These are phyloP conservation scores for Serilophus lunatus DNA, from an alignment of 2,113 vertebrate genomes.

Conservation along the genomic window DNA sequence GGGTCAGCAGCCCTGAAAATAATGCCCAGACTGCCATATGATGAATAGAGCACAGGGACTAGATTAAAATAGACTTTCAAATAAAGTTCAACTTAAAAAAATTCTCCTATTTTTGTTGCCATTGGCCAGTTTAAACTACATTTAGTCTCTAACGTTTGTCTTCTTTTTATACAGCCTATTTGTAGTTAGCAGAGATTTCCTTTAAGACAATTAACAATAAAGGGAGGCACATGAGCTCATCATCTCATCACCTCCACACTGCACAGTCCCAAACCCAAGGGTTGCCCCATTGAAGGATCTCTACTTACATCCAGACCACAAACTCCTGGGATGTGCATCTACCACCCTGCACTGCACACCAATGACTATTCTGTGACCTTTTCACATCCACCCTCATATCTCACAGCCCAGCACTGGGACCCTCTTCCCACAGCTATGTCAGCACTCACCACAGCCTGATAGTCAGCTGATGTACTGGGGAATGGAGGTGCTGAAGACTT, in stretches of 20 bases:
- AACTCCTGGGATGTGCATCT: background rate
- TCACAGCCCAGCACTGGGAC: background rate
- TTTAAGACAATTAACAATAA: background rate
- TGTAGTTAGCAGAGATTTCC: background rate
- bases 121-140: background rate
- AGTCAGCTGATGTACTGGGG: background rate
- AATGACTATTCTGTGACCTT: background rate
- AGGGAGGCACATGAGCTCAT: background rate
- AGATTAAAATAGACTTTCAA: background rate
- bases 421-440: background rate
- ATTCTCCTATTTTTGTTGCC: background rate
- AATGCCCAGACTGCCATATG: background rate
- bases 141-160: background rate
- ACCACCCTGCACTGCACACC: rapidly evolving
- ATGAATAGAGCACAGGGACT: background rate
- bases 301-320: background rate
- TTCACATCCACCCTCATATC: background rate
- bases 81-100: background rate
- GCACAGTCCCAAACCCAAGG: background rate
- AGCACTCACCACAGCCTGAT: background rate
- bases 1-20: background rate
- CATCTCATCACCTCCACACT: background rate
- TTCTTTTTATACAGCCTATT: background rate
- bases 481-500: background rate
- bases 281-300: background rate